These are phyloP conservation scores for Holacanthus passer DNA, from an alignment of 2,113 vertebrate genomes.

Conservation along the genomic window DNA sequence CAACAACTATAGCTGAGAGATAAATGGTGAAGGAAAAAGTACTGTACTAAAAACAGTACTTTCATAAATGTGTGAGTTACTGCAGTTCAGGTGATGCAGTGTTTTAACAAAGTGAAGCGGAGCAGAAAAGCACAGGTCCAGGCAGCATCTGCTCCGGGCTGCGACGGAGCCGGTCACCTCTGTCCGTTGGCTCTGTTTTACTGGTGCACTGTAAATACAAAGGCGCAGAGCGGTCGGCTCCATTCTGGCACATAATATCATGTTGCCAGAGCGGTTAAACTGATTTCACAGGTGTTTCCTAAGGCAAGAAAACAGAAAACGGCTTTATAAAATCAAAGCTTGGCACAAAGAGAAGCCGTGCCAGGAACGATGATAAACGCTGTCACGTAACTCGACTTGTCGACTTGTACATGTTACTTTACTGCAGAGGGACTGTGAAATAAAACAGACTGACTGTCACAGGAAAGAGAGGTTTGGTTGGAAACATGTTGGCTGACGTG, in stretches of 20 bases:
- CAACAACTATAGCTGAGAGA: background rate
- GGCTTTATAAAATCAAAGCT: constrained; percentile 46
- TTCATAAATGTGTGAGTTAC: background rate
- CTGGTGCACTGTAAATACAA: constrained; percentile 21
- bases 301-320: constrained; percentile 35
- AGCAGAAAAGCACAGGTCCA: constrained; percentile 29
- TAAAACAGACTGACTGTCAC: constrained; percentile 1
- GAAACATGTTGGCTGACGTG: background rate
- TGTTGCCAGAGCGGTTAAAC: constrained; percentile 25
- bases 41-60: background rate
- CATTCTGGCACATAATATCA: constrained; percentile 15
- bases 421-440: constrained; percentile 6
- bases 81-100: background rate
- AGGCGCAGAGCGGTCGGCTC: constrained; percentile 31
- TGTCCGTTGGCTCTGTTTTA: constrained; percentile 15
- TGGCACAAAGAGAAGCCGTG: background rate
- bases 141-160: constrained; percentile 37
- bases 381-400: constrained; percentile 10
- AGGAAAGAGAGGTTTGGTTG: background rate
- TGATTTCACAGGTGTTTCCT: constrained; percentile 63
- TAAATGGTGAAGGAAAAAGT: too few relatives aligned
- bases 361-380: constrained; percentile 20
- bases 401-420: background rate
- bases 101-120: constrained; percentile 23
- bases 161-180: constrained; percentile 16